Evolutionary conservation across 2,113 vertebrate species (phyloP).

Genomic region (rat (Rattus norvegicus)): DNA sequence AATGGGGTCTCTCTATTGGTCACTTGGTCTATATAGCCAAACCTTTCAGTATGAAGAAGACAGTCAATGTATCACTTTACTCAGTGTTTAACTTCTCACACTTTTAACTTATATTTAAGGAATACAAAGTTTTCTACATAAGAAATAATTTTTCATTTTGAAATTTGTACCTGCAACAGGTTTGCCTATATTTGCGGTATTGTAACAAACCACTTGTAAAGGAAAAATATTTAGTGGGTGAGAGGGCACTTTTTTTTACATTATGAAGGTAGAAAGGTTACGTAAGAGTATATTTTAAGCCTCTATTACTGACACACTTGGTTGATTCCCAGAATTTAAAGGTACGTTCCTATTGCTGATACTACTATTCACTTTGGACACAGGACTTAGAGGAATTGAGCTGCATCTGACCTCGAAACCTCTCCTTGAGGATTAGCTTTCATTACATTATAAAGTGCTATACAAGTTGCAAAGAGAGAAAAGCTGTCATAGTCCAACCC

Average conservation of each 20-base stretch:
- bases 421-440: background rate
- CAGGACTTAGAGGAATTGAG: background rate
- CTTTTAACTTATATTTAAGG: background rate
- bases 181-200: background rate
- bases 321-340: background rate
- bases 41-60: background rate
- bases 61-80: background rate
- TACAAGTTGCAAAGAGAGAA: background rate
- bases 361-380: background rate
- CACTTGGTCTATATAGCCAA: background rate
- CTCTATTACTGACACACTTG: background rate
- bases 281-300: background rate
- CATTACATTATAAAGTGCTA: background rate
- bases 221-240: background rate
- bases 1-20: accelerated
- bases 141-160: background rate
- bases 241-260: background rate
- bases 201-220: background rate
- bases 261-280: background rate
- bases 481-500: background rate
- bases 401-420: background rate
- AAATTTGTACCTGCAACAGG: background rate
- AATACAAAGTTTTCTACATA: background rate
- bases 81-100: background rate
- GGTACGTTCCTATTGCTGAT: background rate